Percentiles rank a stretch among this genome's conserved stretches.
Conservation (phyloP, 1,140 invertebrate species). For the Elymnias hypermnestra region DNA sequence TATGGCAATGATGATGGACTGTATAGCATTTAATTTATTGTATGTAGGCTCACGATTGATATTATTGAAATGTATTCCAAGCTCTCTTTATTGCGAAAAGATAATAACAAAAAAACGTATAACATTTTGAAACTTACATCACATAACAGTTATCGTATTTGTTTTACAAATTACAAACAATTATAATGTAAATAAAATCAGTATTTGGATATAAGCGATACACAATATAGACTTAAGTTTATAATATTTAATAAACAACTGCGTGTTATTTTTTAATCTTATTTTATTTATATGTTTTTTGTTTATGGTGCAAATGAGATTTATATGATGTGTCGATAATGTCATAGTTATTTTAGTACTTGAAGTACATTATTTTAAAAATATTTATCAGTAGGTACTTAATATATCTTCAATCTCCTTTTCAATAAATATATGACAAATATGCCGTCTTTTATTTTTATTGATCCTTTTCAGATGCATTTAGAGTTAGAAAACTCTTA, state of each 20-base stretch:
- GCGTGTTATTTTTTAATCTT: slow-evolving; percentile 6
- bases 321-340: slow-evolving; percentile 30
- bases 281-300: slow-evolving; percentile 19
- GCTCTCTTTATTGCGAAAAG: slow-evolving; percentile 20
- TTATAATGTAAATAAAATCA: slow-evolving; percentile 16
- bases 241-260: slow-evolving; percentile 18
- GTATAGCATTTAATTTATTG: slow-evolving; percentile 37
- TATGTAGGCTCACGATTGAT: slow-evolving; percentile 16
- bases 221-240: slow-evolving; percentile 19
- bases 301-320: slow-evolving; percentile 28
- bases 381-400: slow-evolving; percentile 42
- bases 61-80: slow-evolving; percentile 20
- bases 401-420: slow-evolving; percentile 38
- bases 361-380: slow-evolving; percentile 41
- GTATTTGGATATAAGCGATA: slow-evolving; percentile 14
- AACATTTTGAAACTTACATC: slow-evolving; percentile 8
- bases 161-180: slow-evolving; percentile 1
- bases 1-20: slow-evolving; percentile 16
- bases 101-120: background rate
- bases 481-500: no score
- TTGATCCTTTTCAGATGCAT: no score
- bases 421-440: slow-evolving; percentile 34
- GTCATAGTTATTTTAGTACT: slow-evolving; percentile 40
- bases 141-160: slow-evolving; percentile 1
- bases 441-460: slow-evolving; percentile 10